A percentile compares a stretch with the other conserved stretches of the same genome.
These are phyloP conservation scores for rabbit (Oryctolagus cuniculus) DNA, from an alignment of 2,113 vertebrate genomes.

Conservation along the genomic window DNA sequence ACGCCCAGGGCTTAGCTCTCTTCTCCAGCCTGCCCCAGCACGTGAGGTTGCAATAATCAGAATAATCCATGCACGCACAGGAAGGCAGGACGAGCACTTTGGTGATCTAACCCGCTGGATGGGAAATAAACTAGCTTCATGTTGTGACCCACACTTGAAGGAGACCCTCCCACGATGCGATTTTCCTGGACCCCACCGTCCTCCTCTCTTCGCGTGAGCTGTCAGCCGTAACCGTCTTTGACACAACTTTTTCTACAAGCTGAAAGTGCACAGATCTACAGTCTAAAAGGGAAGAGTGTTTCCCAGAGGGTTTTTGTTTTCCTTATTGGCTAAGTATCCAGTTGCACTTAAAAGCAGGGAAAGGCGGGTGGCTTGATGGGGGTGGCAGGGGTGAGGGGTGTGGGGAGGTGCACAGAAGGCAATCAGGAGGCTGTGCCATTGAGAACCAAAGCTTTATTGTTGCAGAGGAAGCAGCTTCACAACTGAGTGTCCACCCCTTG, in stretches of 20 bases:
- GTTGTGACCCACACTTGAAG: background rate
- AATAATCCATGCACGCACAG: background rate
- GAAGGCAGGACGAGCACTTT: background rate
- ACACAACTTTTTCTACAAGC: background rate
- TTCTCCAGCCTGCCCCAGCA: background rate
- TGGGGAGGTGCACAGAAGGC: background rate
- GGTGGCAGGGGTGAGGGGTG: too few relatives aligned
- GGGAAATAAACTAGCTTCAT: background rate
- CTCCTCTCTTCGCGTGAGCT: background rate
- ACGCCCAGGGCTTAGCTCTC: too few relatives aligned
- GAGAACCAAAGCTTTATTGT: slow-evolving; percentile 70
- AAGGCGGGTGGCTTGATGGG: background rate
- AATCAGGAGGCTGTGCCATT: background rate
- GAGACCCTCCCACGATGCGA: background rate
- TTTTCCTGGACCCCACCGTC: background rate
- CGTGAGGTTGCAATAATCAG: background rate
- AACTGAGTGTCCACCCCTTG: background rate
- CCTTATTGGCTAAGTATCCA: background rate
- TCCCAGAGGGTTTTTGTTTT: background rate
- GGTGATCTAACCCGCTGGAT: background rate
- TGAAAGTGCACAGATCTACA: background rate
- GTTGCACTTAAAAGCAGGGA: background rate
- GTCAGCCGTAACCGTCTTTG: background rate
- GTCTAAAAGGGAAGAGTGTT: background rate
- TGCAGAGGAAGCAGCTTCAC: background rate